Evolutionary conservation across 2,888 invertebrate genomes (phyloP).

Genomic region (Therioaphis trifolii): DNA sequence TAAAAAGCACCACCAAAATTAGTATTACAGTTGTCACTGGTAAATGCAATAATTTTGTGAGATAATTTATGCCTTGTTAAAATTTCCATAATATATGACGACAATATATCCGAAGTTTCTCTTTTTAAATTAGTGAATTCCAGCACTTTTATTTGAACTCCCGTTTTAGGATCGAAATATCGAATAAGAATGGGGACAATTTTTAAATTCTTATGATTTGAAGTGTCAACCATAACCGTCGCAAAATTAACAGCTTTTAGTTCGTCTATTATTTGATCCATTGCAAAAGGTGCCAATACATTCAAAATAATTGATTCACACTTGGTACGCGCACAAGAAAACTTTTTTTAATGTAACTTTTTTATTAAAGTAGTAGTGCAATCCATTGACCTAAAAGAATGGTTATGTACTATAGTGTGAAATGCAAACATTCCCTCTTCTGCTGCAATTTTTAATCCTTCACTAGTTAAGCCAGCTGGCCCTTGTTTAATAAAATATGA

Average conservation of each 20-base stretch:
- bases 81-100: neutral
- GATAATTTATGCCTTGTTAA: too few relatives aligned
- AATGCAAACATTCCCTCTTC: slow-evolving; percentile 57
- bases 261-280: too few relatives aligned
- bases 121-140: neutral
- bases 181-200: neutral
- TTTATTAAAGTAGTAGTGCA: slow-evolving; percentile 61
- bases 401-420: slow-evolving; percentile 57
- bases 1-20: too few relatives aligned
- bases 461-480: too few relatives aligned
- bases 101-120: neutral
- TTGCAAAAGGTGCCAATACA: neutral
- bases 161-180: neutral
- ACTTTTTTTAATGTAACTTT: slow-evolving; percentile 54
- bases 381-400: slow-evolving; percentile 48
- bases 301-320: too few relatives aligned
- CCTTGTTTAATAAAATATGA: too few relatives aligned
- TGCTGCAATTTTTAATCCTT: slow-evolving; percentile 31
- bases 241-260: neutral
- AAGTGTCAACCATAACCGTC: neutral
- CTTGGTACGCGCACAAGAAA: too few relatives aligned
- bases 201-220: too few relatives aligned
- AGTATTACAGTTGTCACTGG: neutral
- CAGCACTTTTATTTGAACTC: neutral
- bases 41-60: neutral